Base-by-base conservation (phyloP, 2,888 invertebrate genomes). In the Cephonodes hylas region DNA sequence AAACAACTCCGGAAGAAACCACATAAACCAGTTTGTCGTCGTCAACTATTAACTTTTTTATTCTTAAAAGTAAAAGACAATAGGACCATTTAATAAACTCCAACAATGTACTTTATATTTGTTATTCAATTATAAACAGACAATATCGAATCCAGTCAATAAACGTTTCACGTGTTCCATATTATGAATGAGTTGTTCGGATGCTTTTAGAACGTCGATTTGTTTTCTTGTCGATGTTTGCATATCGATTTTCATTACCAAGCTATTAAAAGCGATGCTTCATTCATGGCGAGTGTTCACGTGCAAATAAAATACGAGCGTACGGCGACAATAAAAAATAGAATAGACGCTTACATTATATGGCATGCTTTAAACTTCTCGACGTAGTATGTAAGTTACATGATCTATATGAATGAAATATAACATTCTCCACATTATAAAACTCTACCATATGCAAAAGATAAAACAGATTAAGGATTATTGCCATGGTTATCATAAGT, bases 111-210 rank as follows among this genome's bases (percentile, higher is more conserved):
- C 10, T 4, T 8, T 38, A n/a, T 38, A 13, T 34, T 38, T 38
- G 38, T 38, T 38, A 38, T 46, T 27, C 15, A 53, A 25, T 18
- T 5, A 10, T n/a, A 13, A 27, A 3, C 7, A 8, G 25, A 48
- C 8, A 48, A 25, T 31, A 53, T 10, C 18, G 3, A 18, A 53
- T 25, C 27, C 53, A 53, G 53, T 31, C 53, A 31, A 53, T 53
- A 53, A 53, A 18, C 18, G 77, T 81, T 83, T 77, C 71, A 81
- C 48, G 23, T 53, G 76, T 77, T 77, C 70, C 79, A 81, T 81
- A 74, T 77, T 72, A 71, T 75, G 76, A 69, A 53, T 42, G 23
- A 60, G 18, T 27, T 31, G 53, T 31, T 53, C 31, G 15, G 53
- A 48, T 27, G 8, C 48, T 48, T 48, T 27, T 27, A 48, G 27